Base-by-base conservation (phyloP, 2,888 invertebrate genomes). In the Brachynemurus nebulosus region DNA sequence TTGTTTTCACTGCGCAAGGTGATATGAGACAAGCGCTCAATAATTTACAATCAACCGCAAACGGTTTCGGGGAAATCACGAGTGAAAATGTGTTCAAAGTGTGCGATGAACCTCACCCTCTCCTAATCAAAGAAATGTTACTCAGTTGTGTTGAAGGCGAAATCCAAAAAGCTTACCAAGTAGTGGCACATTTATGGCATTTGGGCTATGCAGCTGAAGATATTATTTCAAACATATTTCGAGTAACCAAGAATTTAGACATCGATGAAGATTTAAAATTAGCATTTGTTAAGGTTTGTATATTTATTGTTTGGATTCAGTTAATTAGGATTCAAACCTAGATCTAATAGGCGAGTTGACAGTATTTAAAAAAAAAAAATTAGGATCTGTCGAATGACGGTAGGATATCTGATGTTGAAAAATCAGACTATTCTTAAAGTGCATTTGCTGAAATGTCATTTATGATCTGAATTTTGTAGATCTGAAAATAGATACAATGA, bases 81-180 rank as follows among this genome's bases (percentile, higher is more conserved):
- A 80, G 86, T 40, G 84, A 86, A 52, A 90, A 95, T 69, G 98
- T 98, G 16, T 97, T 96, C 62, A 95, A 93, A 74, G 95, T 97
- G 8, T 99, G 98, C 62, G 98, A 99, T 64, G 97, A 98, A 65
- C 98, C 98, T 0, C 97, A 97, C 68, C 98, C 98, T 0, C 72
- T 93, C 61, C 67, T 93, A 2, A 81, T 98, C 40, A 84, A 86
- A 62, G 79, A 83, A 56, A 95, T 97, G 93, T 67, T 98, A 39
- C 77, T 83, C 50, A 73, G 78, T 53, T 97, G 97, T 64, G 67
- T 75, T 1, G 68, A 76, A 43, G 83, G 82, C 34, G 82, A 93
- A 56, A 79, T 95, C 47, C 81, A 85, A 47, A 82, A 82, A 53
- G 89, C 95, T 0, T 91, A 86, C 59, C 84, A 81, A 59, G 74